phyloP scores from a whole-genome alignment of 2,888 invertebrate species.

The Eubasilissa splendida region DNA sequence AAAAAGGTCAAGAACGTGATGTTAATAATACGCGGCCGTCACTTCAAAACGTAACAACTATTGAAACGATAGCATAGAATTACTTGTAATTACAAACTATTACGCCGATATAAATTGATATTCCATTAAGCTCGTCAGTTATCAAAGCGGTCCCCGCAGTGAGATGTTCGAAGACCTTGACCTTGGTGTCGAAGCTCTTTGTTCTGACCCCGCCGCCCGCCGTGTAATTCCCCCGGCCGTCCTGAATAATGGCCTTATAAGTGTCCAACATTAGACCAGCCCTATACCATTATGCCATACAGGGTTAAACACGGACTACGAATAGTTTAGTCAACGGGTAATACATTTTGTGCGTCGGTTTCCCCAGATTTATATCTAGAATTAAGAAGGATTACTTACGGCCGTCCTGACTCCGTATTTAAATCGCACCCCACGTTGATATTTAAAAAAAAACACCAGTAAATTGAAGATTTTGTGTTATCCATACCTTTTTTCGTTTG shows the following conservation, averaged over 20 bases:
- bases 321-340: slow-evolving; percentile 20
- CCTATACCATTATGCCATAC: not conserved
- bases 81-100: too few species aligned
- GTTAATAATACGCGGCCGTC: too few species aligned
- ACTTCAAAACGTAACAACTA: too few species aligned
- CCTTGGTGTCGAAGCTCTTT: slow-evolving; percentile 27
- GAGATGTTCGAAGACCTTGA: slow-evolving; percentile 28
- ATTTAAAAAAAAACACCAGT: too few species aligned
- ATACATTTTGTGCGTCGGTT: not conserved
- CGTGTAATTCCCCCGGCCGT: slow-evolving; percentile 10
- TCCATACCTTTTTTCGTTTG: too few species aligned
- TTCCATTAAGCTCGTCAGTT: not conserved
- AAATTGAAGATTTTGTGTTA: too few species aligned
- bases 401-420: not conserved
- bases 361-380: not conserved
- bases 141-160: not conserved
- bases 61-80: too few species aligned
- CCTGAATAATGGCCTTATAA: not conserved
- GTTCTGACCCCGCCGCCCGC: slow-evolving; percentile 39
- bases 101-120: not conserved
- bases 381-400: not conserved
- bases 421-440: not conserved
- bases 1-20: too few species aligned
- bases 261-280: not conserved
- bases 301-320: not conserved